phyloP scores from a whole-genome alignment of 1,140 invertebrate species.

The Micrasema longulum region DNA sequence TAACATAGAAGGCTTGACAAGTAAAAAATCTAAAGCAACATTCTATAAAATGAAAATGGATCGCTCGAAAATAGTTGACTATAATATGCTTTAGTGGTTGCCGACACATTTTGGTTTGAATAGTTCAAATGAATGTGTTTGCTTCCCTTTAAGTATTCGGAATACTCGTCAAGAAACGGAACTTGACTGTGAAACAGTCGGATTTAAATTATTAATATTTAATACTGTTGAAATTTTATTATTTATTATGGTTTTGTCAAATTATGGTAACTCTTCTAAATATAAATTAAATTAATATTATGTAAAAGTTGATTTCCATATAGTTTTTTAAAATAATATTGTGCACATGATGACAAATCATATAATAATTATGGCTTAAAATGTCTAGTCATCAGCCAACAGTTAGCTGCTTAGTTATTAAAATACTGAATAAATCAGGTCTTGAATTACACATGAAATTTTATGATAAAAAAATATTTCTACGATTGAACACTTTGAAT shows the following conservation, averaged over 20 bases:
- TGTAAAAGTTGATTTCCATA: too few species aligned
- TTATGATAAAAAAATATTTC: slow-evolving; percentile 8
- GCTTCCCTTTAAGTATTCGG: too few species aligned
- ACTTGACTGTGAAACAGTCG: background rate
- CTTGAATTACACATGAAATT: slow-evolving; percentile 6
- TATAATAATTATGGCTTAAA: too few species aligned
- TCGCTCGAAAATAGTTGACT: too few species aligned
- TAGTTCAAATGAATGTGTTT: too few species aligned
- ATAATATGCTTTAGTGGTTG: too few species aligned
- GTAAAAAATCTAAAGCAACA: slow-evolving; percentile 48
- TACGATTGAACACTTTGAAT: slow-evolving; percentile 21
- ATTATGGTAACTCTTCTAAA: too few species aligned
- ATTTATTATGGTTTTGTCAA: background rate
- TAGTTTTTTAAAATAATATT: too few species aligned
- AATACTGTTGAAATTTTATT: background rate
- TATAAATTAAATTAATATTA: background rate
- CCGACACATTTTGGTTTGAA: too few species aligned
- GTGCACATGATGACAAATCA: too few species aligned
- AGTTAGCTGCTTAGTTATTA: background rate
- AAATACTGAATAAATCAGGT: slow-evolving; percentile 25
- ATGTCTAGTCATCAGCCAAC: background rate
- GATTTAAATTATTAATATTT: background rate
- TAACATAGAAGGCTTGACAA: slow-evolving; percentile 53
- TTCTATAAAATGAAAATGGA: slow-evolving; percentile 23
- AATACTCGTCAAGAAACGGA: background rate